Evolutionary conservation across 2,113 vertebrate species (phyloP), one percentile per base, ranked within the genome.

Genomic region (Phalacrocorax aristotelis): DNA sequence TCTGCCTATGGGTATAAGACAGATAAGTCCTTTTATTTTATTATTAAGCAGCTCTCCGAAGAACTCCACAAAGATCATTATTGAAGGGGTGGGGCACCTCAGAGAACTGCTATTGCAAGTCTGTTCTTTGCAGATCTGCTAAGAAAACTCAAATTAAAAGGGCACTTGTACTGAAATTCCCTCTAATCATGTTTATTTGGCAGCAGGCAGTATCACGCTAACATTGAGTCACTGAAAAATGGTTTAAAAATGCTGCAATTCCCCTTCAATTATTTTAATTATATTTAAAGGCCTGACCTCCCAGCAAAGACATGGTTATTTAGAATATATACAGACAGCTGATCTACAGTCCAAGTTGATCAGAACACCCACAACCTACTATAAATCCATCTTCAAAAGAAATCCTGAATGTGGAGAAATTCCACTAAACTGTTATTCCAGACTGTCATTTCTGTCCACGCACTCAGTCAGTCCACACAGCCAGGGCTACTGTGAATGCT

Each of bases 1-100:
- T 95, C 96, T 97, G 97, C 93, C 93, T 96, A 97, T 95, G 93
- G 95, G 96, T 95, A 96, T 95, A 97, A 96, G 96, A 97, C 81
- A 97, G 74, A 93, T 93, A 95, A 97, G 93, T 95, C 70, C 74
- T 97, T 97, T 97, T 96, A 97, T 90, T 94, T 85, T 58, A 83
- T 69, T 93, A 95, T 91, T 95, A 90, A 94, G 96, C 94, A 97
- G 96, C 74, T 97, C 97, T 95, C 94, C 74, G 77, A 96, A 97
- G 95, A 95, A 42, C 94, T 95, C 89, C 95, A 90, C 89, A 96
- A 90, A 77, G 93, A 91, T 9, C 6, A 77, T 58, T 85, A 91
- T 2, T 77, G 55, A 88, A 95, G 48, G 87, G 79, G 60, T 83
- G 68, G 75, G 82, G 57, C 83, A 80, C 74, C 81, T 95, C 82